phyloP scores from a whole-genome alignment of 2,113 vertebrate species.

The Anhinga rufa region DNA sequence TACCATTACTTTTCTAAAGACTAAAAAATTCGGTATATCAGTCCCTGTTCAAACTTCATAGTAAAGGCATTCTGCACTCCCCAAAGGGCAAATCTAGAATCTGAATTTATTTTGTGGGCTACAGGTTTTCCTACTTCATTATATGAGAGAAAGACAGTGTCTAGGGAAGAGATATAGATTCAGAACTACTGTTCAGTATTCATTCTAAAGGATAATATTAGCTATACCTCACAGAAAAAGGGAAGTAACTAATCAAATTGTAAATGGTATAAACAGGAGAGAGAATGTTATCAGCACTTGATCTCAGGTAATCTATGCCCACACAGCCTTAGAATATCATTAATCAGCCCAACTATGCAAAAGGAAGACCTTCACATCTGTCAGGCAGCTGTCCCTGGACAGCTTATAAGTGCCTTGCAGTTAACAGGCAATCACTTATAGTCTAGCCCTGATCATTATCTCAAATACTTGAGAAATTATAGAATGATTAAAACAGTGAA shows the following conservation, averaged over 20 bases:
- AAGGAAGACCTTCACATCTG: conserved; percentile 9
- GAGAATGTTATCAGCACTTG: neutral
- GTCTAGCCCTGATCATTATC: conserved; percentile 8
- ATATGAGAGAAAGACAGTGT: neutral
- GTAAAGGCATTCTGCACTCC: neutral
- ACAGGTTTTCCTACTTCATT: neutral
- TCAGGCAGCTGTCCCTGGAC: neutral
- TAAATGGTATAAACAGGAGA: neutral
- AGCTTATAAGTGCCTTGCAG: neutral
- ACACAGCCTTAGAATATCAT: neutral
- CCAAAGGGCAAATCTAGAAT: neutral
- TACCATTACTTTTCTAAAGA: neutral
- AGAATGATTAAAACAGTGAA: conserved; percentile 6
- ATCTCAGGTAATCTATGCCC: neutral
- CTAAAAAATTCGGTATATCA: neutral
- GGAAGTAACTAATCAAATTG: neutral
- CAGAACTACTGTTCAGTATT: neutral
- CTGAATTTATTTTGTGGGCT: neutral
- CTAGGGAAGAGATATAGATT: neutral
- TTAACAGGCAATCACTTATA: conserved; percentile 28
- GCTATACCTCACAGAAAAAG: neutral
- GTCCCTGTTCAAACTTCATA: neutral
- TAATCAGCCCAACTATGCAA: neutral
- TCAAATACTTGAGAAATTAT: conserved; percentile 14
- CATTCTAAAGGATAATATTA: neutral